A percentile compares a stretch with the other conserved stretches of the same genome.
Conservation (phyloP, 1,140 invertebrate species). For the Teleogryllus occipitalis region DNA sequence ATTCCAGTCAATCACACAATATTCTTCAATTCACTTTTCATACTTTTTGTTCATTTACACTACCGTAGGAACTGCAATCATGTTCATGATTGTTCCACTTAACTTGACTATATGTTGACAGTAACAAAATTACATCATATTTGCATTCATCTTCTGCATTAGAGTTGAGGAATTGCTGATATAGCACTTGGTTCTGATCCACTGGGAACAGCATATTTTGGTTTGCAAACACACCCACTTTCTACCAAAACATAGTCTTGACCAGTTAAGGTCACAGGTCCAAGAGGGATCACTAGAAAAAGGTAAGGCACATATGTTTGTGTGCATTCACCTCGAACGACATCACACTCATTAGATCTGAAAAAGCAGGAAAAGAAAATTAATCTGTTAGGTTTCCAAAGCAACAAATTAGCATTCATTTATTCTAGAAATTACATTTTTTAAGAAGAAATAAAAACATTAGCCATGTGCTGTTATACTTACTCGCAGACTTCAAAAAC, state of each 20-base stretch:
- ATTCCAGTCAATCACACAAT: too few relatives aligned
- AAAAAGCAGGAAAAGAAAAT: slow-evolving; percentile 28
- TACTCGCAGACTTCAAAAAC: slow-evolving; percentile 78
- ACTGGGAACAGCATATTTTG: slow-evolving; percentile 54
- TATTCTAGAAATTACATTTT: too few relatives aligned
- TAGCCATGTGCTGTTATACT: slow-evolving; percentile 26
- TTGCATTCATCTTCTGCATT: not conserved
- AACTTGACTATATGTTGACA: too few relatives aligned
- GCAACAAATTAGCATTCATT: too few relatives aligned
- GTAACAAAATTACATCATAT: too few relatives aligned
- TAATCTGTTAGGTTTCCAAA: not conserved
- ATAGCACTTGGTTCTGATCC: slow-evolving; percentile 17
- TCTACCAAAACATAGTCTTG: slow-evolving; percentile 89
- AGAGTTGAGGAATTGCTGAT: slow-evolving; percentile 17
- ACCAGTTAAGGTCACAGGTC: slow-evolving; percentile 81
- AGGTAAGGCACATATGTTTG: slow-evolving; percentile 87
- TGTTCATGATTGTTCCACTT: not conserved
- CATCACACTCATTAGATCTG: slow-evolving; percentile 77
- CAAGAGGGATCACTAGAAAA: slow-evolving; percentile 81
- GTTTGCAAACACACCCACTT: slow-evolving; percentile 83
- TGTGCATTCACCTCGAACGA: slow-evolving; percentile 79
- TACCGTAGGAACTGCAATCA: not conserved
- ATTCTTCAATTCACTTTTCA: too few relatives aligned
- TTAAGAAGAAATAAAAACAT: too few relatives aligned
- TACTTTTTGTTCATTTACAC: not conserved